Conservation (phyloP, 2,113 vertebrate genomes). For the Heterotis niloticus region DNA sequence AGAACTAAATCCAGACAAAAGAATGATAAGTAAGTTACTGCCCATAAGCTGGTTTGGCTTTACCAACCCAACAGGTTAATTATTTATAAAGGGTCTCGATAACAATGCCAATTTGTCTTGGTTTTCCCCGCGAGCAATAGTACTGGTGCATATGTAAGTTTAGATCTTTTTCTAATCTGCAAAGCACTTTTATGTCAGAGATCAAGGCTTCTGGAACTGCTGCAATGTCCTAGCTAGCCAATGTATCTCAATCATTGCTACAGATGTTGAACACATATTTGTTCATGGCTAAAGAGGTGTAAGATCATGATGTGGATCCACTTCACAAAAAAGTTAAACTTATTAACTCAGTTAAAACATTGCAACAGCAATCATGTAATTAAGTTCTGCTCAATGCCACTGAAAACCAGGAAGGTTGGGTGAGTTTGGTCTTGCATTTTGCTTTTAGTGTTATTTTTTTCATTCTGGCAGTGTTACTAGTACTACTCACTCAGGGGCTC, state of each 20-base stretch:
- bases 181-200: slow-evolving; percentile 11
- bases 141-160: neutral
- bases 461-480: no score
- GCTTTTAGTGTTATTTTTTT: no score
- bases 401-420: no score
- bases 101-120: slow-evolving; percentile 1
- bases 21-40: neutral
- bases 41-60: neutral
- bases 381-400: neutral
- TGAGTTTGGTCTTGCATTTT: no score
- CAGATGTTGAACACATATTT: slow-evolving; percentile 1
- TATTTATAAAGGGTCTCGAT: slow-evolving; percentile 6
- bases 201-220: slow-evolving; percentile 7
- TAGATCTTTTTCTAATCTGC: slow-evolving; percentile 6
- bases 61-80: slow-evolving; percentile 1
- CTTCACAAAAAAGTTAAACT: neutral
- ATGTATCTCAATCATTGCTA: neutral
- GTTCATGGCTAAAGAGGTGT: neutral
- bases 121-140: neutral
- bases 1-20: neutral
- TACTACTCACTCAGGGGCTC: no score
- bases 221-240: neutral
- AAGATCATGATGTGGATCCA: neutral
- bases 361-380: slow-evolving; percentile 3
- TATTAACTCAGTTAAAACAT: neutral